phyloP scores from a whole-genome alignment of 1,140 invertebrate species.

The Drosophila burlai region DNA sequence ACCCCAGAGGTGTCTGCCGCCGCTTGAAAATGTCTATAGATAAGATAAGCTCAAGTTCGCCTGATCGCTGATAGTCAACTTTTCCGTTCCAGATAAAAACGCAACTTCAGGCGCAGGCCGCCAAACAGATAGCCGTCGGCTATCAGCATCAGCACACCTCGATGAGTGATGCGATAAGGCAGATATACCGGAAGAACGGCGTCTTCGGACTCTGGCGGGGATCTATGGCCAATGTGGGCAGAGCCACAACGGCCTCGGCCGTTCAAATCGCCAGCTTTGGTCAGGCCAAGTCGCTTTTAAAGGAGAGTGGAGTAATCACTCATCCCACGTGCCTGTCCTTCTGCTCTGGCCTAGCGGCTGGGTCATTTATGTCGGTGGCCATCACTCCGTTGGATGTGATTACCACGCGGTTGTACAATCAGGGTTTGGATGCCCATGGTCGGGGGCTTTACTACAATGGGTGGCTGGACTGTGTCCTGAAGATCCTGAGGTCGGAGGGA shows the following conservation, averaged over 20 bases:
- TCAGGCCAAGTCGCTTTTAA: conserved; percentile 87
- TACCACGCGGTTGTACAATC: conserved; percentile 95
- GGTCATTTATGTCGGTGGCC: conserved; percentile 91
- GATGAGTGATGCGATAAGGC: conserved; percentile 88
- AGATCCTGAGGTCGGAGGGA: conserved; percentile 92
- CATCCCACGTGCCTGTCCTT: conserved; percentile 90
- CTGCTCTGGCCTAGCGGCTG: conserved; percentile 91
- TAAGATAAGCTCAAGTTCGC: conserved; percentile 23
- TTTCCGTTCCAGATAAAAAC: conserved; percentile 89
- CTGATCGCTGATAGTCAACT: conserved; percentile 19
- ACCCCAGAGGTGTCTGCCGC: conserved; percentile 1
- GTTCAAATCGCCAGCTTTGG: conserved; percentile 94
- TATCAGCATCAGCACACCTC: conserved; percentile 92
- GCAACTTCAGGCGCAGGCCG: conserved; percentile 93
- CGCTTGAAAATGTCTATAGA: conserved; percentile 22
- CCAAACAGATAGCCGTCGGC: conserved; percentile 93
- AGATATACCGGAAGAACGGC: conserved; percentile 90
- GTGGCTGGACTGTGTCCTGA: conserved; percentile 91
- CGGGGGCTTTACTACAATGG: conserved; percentile 91
- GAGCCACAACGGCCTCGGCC: conserved; percentile 93
- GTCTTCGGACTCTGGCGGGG: conserved; percentile 92
- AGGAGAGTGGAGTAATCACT: conserved; percentile 85
- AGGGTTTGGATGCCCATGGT: conserved; percentile 89
- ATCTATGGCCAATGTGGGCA: conserved; percentile 90
- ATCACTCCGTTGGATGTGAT: conserved; percentile 97